phyloP scores from a whole-genome alignment of 2,797 vertebrate species.

The Lophius americanus region DNA sequence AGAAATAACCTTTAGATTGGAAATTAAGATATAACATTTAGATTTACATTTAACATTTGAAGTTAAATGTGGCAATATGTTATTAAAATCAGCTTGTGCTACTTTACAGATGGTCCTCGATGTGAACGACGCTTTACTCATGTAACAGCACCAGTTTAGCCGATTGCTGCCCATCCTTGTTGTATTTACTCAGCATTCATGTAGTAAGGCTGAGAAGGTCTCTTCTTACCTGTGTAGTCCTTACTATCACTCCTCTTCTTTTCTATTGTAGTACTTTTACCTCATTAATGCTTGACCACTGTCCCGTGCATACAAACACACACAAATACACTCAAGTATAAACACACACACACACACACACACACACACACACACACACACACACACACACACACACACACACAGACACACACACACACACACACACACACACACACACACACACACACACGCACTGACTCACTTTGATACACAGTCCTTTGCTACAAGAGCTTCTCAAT shows the following conservation, averaged over 20 bases:
- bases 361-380: constrained; percentile 4
- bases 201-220: constrained; percentile 7
- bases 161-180: not conserved
- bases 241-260: constrained; percentile 29
- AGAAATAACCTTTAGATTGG: too few species aligned
- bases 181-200: constrained; percentile 5
- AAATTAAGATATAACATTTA: too few species aligned
- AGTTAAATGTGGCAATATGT: too few species aligned
- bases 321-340: too few species aligned
- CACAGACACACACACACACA: too few species aligned
- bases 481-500: constrained; percentile 39
- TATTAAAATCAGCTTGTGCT: too few species aligned
- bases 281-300: constrained; percentile 17
- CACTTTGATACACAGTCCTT: constrained; percentile 6
- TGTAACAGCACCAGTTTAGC: too few species aligned
- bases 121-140: too few species aligned
- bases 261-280: constrained; percentile 40
- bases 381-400: constrained; percentile 9
- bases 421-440: constrained; percentile 5
- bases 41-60: too few species aligned
- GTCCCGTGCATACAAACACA: constrained; percentile 9
- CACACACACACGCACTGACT: constrained; percentile 4
- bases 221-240: constrained; percentile 20
- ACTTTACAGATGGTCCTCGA: too few species aligned
- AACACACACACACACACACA: not conserved